These are phyloP conservation scores for Pithys albifrons DNA, from an alignment of 2,113 vertebrate species.

Conservation along the genomic window DNA sequence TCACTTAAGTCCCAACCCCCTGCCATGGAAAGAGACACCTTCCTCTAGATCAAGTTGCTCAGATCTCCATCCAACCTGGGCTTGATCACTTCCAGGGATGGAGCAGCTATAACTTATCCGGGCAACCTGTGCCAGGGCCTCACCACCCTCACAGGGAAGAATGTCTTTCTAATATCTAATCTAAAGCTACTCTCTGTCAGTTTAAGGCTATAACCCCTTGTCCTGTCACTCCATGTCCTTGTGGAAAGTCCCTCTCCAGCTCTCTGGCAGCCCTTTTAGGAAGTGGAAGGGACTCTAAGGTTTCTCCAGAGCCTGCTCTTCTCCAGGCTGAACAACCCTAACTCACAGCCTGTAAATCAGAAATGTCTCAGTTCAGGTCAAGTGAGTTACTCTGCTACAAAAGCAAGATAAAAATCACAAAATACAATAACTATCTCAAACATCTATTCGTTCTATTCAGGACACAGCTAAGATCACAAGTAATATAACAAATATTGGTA, in stretches of 20 bases:
- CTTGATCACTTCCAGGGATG: background rate
- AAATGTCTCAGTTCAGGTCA: background rate
- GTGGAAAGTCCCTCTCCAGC: too few species aligned
- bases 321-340: background rate
- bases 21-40: background rate
- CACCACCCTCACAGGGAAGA: fast-evolving
- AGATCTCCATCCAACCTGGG: fast-evolving
- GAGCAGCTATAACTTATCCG: background rate
- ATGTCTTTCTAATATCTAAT: background rate
- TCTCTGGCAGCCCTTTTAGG: too few species aligned
- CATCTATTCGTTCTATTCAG: background rate
- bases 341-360: background rate
- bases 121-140: fast-evolving
- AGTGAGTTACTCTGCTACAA: background rate
- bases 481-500: background rate
- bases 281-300: background rate
- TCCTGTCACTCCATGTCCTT: background rate
- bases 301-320: background rate
- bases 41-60: fast-evolving
- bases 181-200: background rate
- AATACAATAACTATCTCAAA: background rate
- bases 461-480: background rate
- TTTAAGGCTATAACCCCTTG: background rate
- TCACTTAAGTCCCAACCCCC: too few species aligned
- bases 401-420: background rate